Percentiles rank a stretch among this genome's conserved stretches.
Conservation (phyloP, 2,797 vertebrate species). For the Alca torda region DNA sequence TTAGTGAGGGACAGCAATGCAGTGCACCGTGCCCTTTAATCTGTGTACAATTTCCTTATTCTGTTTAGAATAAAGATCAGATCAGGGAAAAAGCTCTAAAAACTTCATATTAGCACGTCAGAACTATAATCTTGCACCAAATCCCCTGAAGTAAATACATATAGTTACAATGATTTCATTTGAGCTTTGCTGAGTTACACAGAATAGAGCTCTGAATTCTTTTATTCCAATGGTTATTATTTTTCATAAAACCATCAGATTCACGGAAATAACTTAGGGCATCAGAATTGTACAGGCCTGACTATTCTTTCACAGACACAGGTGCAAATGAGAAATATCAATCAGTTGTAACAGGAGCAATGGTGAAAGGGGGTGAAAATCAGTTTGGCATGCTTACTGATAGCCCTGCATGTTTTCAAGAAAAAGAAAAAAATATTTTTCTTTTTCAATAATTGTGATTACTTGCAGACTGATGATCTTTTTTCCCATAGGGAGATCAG, state of each 20-base stretch:
- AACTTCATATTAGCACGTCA: rapidly evolving
- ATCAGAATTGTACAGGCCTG: neutral
- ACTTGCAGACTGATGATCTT: neutral
- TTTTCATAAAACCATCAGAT: neutral
- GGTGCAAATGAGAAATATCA: neutral
- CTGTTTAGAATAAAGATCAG: neutral
- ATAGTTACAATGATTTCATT: neutral
- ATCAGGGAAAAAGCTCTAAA: neutral
- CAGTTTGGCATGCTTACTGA: neutral
- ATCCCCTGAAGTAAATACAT: neutral
- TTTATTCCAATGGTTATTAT: neutral
- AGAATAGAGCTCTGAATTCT: neutral
- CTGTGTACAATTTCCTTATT: neutral
- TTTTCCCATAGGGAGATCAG: neutral
- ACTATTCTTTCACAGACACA: neutral
- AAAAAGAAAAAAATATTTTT: neutral
- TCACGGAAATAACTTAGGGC: neutral
- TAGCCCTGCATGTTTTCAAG: neutral
- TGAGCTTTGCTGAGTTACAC: neutral
- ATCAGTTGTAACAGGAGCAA: neutral
- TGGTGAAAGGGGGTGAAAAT: neutral
- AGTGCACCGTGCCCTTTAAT: neutral
- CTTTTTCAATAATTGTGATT: neutral
- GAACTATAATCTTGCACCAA: neutral
- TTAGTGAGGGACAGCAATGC: neutral